Evolutionary conservation across 2,797 vertebrate genomes (phyloP), one percentile per base, ranked within the genome.

Genomic region (Syngnathus acus): DNA sequence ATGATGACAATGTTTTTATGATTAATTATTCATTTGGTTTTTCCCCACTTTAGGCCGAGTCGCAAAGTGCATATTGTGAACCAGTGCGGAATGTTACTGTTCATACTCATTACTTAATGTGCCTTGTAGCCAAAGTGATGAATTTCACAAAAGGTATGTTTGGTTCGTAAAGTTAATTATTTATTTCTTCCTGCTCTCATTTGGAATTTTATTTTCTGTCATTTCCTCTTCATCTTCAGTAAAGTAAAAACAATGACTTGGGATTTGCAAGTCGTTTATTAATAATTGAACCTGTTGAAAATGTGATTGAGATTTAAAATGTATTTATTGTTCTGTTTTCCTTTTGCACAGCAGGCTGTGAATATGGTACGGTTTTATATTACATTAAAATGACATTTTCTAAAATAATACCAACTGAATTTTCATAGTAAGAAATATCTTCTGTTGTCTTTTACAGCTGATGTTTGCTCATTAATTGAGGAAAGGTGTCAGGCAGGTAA

Each of bases 301-400:
- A 23, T 26, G 53, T 54, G 55, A 37, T 57, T 21, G n/a, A 51
- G 50, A 45, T 62, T 26, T 3, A 26, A 23, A 13, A 21, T 45
- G 1, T 45, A 21, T 26, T 14, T 14, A 23, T 26, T 45, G 8
- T 7, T 43, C 7, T 60, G 4, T 60, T 42, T 45, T 62, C 2
- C 60, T 45, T 43, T 26, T 43, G 10, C n/a, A 45, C 11, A 26
- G n/a, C 60, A 62, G 60, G 60, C 42, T 62, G 60, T 45, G 60
- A 62, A 62, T 62, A 62, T 62, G 60, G 60, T 62, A 45, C 26
- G 23, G 9, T 4, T 45, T 13, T 26, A 16, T 26, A 45, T 62
- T 62, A 26, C 21, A 16, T 16, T 9, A 7, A 58, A 38, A 61
- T 21, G 1, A 3, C 2, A 13, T 21, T 21, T n/a, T 2, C 9